phyloP scores from a whole-genome alignment of 2,888 invertebrate species.

The Leptothorax acervorum region DNA sequence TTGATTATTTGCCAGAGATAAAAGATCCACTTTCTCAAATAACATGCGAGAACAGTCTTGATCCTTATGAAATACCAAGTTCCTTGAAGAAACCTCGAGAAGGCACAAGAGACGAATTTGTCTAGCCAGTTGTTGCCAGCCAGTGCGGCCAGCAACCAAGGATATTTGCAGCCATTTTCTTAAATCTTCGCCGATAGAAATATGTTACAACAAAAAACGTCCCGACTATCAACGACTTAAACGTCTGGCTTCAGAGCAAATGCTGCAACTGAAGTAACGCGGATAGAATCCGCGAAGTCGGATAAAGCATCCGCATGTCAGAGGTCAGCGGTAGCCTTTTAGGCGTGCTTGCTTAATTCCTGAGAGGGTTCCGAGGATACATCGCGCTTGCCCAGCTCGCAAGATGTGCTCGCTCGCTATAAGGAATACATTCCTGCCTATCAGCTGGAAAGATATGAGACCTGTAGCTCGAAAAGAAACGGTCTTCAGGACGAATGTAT shows the following conservation, averaged over 20 bases:
- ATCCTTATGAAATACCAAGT: not conserved
- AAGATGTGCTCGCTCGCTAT: conserved; percentile 64
- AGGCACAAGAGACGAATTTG: not conserved
- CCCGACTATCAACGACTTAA: not conserved
- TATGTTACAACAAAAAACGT: not conserved
- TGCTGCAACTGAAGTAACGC: not conserved
- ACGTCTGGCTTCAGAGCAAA: not conserved
- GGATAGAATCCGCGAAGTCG: not conserved
- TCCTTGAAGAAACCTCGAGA: not conserved
- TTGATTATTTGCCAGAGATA: not conserved
- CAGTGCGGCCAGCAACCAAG: not conserved
- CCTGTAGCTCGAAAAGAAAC: conserved; percentile 73
- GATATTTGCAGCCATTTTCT: not conserved
- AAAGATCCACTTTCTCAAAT: conserved; percentile 2
- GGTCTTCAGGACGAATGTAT: conserved; percentile 77
- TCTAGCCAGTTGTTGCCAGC: not conserved
- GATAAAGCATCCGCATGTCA: conserved; percentile 10
- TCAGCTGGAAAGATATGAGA: conserved; percentile 66
- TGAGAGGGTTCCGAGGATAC: not conserved
- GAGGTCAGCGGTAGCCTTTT: not conserved
- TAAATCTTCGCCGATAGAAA: not conserved
- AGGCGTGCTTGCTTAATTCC: not conserved
- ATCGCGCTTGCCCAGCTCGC: conserved; percentile 26
- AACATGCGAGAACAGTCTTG: conserved; percentile 55
- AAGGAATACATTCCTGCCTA: conserved; percentile 63